A percentile compares a stretch with the other conserved stretches of the same genome.
These are phyloP conservation scores for Anarhynchus alexandrinus DNA, from an alignment of 2,113 vertebrate genomes.

Conservation along the genomic window DNA sequence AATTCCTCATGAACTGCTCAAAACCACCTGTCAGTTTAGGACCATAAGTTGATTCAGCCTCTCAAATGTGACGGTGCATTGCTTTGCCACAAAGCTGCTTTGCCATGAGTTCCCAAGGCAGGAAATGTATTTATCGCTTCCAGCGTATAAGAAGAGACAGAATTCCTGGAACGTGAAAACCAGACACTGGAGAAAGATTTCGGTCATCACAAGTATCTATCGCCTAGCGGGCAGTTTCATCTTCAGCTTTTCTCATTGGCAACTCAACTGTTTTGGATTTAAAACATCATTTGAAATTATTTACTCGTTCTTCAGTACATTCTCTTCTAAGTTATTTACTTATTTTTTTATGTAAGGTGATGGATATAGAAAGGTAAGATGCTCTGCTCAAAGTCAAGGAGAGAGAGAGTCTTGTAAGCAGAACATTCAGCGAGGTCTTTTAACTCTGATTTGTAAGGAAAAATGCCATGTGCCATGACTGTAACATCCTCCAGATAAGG, in stretches of 20 bases:
- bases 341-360: background rate
- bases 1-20: background rate
- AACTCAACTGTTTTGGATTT: background rate
- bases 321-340: background rate
- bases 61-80: background rate
- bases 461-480: background rate
- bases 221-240: background rate
- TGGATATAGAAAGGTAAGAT: background rate
- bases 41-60: background rate
- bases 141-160: background rate
- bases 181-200: background rate
- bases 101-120: background rate
- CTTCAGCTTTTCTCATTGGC: background rate
- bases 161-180: rapidly evolving
- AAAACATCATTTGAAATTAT: background rate
- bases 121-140: background rate
- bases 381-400: background rate
- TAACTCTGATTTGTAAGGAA: background rate
- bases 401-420: background rate
- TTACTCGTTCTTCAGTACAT: background rate
- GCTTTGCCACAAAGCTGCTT: background rate
- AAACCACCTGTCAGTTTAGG: background rate
- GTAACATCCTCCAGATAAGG: background rate
- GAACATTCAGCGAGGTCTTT: background rate
- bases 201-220: background rate